Percentiles rank a stretch among this genome's conserved stretches.
Conservation (phyloP, 2,888 invertebrate species). For the Limenitis camilla region DNA sequence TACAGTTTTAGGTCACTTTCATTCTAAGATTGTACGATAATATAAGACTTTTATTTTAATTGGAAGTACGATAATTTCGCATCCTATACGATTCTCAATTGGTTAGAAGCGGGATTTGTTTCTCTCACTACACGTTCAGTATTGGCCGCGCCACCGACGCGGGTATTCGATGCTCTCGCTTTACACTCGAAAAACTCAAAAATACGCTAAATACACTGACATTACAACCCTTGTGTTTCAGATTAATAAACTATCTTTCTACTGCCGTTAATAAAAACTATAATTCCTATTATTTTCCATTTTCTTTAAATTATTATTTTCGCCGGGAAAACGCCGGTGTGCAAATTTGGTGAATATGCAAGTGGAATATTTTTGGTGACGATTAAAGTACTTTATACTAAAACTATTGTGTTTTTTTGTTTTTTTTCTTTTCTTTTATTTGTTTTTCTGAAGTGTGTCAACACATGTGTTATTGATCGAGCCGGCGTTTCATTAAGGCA, state of each 20-base stretch:
- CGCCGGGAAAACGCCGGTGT: conserved; percentile 62
- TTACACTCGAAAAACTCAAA: conserved; percentile 35
- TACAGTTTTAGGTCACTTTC: too few relatives aligned
- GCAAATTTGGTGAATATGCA: conserved; percentile 37
- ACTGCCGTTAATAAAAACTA: conserved; percentile 22
- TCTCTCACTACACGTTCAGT: conserved; percentile 54
- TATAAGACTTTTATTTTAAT: too few relatives aligned
- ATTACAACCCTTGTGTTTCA: conserved; percentile 38
- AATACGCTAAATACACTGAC: conserved; percentile 38
- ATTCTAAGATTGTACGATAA: too few relatives aligned
- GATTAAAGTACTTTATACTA: conserved; percentile 33
- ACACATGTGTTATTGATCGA: conserved; percentile 56
- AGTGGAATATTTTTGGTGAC: conserved; percentile 46
- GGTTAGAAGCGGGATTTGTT: conserved; percentile 37
- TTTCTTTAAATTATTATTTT: conserved; percentile 42
- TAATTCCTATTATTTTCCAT: conserved; percentile 11
- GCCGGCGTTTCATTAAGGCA: conserved; percentile 28
- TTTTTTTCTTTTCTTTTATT: conserved; percentile 36
- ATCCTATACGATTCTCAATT: too few relatives aligned
- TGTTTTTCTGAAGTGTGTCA: conserved; percentile 38
- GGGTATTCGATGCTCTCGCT: conserved; percentile 41
- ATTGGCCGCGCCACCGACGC: conserved; percentile 50
- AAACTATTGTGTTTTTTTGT: conserved; percentile 35
- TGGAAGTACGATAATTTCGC: too few relatives aligned
- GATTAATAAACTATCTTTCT: conserved; percentile 26